Base-by-base conservation (phyloP, 2,113 vertebrate species). In the Pelvicachromis taeniatus region DNA sequence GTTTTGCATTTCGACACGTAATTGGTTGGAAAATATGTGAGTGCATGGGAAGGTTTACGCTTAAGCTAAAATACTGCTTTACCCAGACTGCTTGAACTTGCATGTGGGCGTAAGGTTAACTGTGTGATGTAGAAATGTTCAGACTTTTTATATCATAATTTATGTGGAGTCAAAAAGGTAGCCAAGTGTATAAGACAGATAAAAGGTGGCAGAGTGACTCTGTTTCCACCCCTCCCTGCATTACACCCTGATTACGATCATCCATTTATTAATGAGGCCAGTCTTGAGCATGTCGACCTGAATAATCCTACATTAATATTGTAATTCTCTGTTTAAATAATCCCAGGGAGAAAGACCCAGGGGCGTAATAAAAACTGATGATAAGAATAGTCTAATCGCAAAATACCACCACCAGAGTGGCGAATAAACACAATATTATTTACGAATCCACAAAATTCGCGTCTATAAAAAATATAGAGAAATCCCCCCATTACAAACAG, bases 251-350 rank as follows among this genome's bases (percentile, higher is more conserved):
- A 85, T 86, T 84, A 82, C 40, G 83, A 89, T 86, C 78, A n/a
- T 80, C 85, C 65, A 65, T 63, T 65, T 82, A 83, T 83, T 85
- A 88, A 86, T 86, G 89, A 88, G 77, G 81, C 81, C 85, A 21
- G 82, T 80, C 52, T 83, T 55, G 52, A 81, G 68, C 87, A 55
- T 78, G 83, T 89, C 85, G 8, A 89, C 88, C 80, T 35, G 77
- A 87, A 90, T 88, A 88, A 90, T 88, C 80, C 79, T 53, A 82
- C 86, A 78, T 84, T 89, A 56, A 88, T 82, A 77, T 52, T 80
- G 75, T 42, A 63, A 85, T 73, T 81, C 61, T 73, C 9, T 63
- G 23, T 75, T 65, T 35, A 58, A 77, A 88, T 82, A 89, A 88
- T 87, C 78, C 68, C 12, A 55, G 8, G 19, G 38, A 73, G 23